These are phyloP conservation scores for Noctua fimbriata DNA, from an alignment of 2,888 invertebrate genomes.

Conservation along the genomic window DNA sequence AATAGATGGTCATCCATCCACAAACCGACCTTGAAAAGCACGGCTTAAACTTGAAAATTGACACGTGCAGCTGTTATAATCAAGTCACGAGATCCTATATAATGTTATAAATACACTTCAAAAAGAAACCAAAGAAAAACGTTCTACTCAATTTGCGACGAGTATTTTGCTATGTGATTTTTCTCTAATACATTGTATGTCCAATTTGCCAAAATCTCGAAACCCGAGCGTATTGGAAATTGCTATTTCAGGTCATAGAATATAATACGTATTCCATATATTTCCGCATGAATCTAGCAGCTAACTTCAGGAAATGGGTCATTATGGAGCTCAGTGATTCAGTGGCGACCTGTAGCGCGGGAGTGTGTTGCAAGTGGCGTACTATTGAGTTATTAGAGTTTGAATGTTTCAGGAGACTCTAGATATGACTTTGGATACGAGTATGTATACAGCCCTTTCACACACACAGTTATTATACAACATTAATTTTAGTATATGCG, in stretches of 20 bases:
- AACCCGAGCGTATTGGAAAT: constrained; percentile 14
- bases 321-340: constrained; percentile 43
- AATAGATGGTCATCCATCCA: too few species aligned
- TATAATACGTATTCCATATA: constrained; percentile 9
- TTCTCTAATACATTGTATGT: background rate
- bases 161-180: background rate
- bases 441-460: too few species aligned
- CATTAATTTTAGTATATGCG: too few species aligned
- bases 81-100: too few species aligned
- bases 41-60: too few species aligned
- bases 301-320: constrained; percentile 49
- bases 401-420: background rate
- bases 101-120: background rate
- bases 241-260: constrained; percentile 31
- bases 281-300: constrained; percentile 23
- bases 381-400: constrained; percentile 1
- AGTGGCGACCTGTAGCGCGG: constrained; percentile 44
- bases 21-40: too few species aligned
- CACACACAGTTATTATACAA: too few species aligned
- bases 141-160: background rate
- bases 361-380: background rate
- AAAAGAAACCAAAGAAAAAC: background rate
- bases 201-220: constrained; percentile 7
- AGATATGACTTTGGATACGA: background rate
- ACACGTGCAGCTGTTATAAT: too few species aligned